phyloP scores from a whole-genome alignment of 2,888 invertebrate species.

The Sceliomorpha sp. region DNA sequence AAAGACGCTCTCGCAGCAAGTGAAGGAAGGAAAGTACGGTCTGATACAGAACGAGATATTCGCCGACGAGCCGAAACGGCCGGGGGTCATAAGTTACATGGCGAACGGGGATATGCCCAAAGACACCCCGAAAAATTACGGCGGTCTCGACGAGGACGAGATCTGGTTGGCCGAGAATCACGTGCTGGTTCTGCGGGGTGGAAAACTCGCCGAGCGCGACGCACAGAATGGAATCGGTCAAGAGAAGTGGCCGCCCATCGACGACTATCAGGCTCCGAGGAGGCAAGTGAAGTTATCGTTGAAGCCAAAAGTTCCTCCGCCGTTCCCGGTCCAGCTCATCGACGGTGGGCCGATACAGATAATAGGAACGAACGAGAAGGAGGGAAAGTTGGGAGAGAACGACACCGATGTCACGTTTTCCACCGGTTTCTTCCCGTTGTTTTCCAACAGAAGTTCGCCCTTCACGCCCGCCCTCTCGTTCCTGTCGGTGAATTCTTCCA shows the following conservation, averaged over 20 bases:
- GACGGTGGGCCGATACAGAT: conserved; percentile 93
- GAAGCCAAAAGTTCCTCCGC: conserved; percentile 92
- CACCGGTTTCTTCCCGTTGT: conserved; percentile 78
- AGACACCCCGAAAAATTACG: conserved; percentile 89
- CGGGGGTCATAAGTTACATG: conserved; percentile 91
- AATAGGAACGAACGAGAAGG: conserved; percentile 89
- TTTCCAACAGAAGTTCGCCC: conserved; percentile 78
- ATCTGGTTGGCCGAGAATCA: conserved; percentile 96
- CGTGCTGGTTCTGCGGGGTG: conserved; percentile 90
- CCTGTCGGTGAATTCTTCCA: conserved; percentile 79
- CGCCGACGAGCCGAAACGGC: conserved; percentile 85
- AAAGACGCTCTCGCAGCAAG: conserved; percentile 93
- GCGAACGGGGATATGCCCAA: conserved; percentile 90
- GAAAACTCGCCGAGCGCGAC: conserved; percentile 83
- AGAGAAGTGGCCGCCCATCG: conserved; percentile 88
- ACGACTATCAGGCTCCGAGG: conserved; percentile 90
- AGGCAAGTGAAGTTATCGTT: conserved; percentile 92
- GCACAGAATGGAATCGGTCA: conserved; percentile 46
- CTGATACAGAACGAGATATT: conserved; percentile 93
- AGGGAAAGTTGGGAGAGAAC: conserved; percentile 76
- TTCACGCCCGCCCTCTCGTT: conserved; percentile 29
- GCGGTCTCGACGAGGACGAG: conserved; percentile 91
- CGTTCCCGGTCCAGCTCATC: conserved; percentile 94
- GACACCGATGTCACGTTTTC: conserved; percentile 72
- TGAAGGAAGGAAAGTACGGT: conserved; percentile 94